phyloP scores from a whole-genome alignment of 2,888 invertebrate species.

The Sympetrum striolatum region DNA sequence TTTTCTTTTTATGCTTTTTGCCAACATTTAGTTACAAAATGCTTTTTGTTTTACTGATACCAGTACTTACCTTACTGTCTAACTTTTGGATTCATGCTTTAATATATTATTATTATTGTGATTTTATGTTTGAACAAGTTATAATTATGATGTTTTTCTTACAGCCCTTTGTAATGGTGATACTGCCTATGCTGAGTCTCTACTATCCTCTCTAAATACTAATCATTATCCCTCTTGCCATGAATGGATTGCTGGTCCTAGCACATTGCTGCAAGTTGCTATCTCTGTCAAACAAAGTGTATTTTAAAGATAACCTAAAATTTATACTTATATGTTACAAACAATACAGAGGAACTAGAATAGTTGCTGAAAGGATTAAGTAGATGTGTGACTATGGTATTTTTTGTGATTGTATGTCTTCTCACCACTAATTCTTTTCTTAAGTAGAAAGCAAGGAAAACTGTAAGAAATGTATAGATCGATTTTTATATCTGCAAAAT shows the following conservation, averaged over 20 bases:
- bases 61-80: too few relatives aligned
- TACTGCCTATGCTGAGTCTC: conserved; percentile 11
- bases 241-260: conserved; percentile 25
- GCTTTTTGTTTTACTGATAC: too few relatives aligned
- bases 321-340: not conserved
- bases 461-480: not conserved
- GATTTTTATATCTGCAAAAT: conserved; percentile 1
- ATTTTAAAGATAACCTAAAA: not conserved
- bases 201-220: not conserved
- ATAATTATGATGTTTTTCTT: not conserved
- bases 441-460: too few relatives aligned
- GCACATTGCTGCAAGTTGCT: not conserved
- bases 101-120: too few relatives aligned
- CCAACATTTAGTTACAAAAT: too few relatives aligned
- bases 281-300: not conserved
- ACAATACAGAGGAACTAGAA: too few relatives aligned
- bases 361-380: not conserved
- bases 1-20: too few relatives aligned
- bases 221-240: not conserved
- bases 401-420: not conserved
- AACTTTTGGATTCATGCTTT: too few relatives aligned
- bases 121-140: too few relatives aligned
- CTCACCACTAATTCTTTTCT: too few relatives aligned
- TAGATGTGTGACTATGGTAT: not conserved
- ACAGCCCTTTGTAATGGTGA: conserved; percentile 1